Conservation (phyloP, 2,888 invertebrate genomes). For the Amphiduros pacificus region DNA sequence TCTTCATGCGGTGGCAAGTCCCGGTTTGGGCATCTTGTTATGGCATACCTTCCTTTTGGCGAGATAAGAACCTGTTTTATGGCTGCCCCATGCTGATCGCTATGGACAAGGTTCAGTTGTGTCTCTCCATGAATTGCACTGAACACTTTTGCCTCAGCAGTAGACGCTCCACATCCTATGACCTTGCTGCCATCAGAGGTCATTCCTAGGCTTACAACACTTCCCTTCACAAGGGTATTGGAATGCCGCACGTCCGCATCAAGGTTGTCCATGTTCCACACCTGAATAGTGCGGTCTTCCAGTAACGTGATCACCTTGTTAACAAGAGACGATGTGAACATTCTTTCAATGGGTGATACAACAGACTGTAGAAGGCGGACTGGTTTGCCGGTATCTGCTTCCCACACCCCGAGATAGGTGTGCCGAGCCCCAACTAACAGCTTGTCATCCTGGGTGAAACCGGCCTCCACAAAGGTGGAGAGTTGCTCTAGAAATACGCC, state of each 20-base stretch:
- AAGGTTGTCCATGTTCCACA: constrained; percentile 49
- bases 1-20: constrained; percentile 17
- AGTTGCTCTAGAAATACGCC: constrained; percentile 41
- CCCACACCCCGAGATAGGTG: constrained; percentile 50
- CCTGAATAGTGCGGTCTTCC: constrained; percentile 40
- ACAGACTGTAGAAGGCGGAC: constrained; percentile 43
- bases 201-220: constrained; percentile 34
- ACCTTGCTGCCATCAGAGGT: constrained; percentile 30
- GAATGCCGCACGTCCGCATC: constrained; percentile 42
- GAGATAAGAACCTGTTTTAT: constrained; percentile 35
- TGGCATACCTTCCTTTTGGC: constrained; percentile 36
- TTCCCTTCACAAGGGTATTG: constrained; percentile 38
- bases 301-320: constrained; percentile 46
- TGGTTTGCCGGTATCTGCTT: constrained; percentile 37
- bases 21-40: constrained; percentile 32
- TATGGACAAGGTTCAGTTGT: constrained; percentile 38
- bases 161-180: constrained; percentile 31
- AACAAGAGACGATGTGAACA: constrained; percentile 40
- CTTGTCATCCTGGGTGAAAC: constrained; percentile 42
- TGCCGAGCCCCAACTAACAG: constrained; percentile 44
- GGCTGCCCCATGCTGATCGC: constrained; percentile 31
- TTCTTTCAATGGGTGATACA: constrained; percentile 38
- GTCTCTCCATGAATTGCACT: constrained; percentile 34
- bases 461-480: constrained; percentile 45
- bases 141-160: constrained; percentile 45